phyloP scores from a whole-genome alignment of 2,113 vertebrate species.

The Sterrhoptilus dennistouni region DNA sequence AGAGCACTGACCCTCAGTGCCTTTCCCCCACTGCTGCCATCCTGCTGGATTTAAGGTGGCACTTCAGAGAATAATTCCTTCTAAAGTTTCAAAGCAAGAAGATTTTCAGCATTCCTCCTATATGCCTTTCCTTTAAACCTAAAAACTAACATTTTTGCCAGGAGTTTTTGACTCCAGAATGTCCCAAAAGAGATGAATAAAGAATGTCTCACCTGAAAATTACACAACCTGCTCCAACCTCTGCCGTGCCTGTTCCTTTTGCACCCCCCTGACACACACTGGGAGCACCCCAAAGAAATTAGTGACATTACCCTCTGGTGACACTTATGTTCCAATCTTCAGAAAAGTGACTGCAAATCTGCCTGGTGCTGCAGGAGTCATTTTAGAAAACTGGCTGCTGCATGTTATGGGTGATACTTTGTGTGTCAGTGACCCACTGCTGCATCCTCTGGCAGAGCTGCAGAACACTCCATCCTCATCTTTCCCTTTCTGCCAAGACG shows the following conservation, averaged over 20 bases:
- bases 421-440: neutral
- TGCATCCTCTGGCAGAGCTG: constrained; percentile 6
- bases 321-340: constrained; percentile 9
- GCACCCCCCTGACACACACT: neutral
- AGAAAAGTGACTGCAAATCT: constrained; percentile 9
- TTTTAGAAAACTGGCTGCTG: neutral
- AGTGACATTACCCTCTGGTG: constrained; percentile 18
- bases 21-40: accelerated
- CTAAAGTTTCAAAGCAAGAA: neutral
- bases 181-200: neutral
- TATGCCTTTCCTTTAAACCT: neutral
- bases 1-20: neutral
- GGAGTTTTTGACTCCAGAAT: neutral
- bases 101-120: neutral
- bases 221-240: neutral
- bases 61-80: neutral
- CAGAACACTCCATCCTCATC: neutral
- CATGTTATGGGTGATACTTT: neutral
- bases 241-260: neutral
- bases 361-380: constrained; percentile 6
- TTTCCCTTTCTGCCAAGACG: neutral
- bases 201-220: neutral
- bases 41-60: neutral
- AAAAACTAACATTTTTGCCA: neutral
- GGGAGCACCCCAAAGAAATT: constrained; percentile 27